phyloP scores from a whole-genome alignment of 2,888 invertebrate species.

The Gerris lacustris region DNA sequence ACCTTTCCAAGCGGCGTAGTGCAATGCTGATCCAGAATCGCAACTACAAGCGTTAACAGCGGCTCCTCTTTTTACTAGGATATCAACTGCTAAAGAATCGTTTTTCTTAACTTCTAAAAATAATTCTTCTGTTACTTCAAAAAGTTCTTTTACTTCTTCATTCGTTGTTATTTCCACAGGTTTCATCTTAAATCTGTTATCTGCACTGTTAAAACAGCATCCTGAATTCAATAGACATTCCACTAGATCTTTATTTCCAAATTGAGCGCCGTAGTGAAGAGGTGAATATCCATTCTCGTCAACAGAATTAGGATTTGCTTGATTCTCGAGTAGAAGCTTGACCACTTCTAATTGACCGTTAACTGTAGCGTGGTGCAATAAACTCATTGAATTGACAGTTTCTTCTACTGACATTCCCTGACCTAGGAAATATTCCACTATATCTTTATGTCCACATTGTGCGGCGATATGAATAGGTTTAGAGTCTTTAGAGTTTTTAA shows the following conservation, averaged over 20 bases:
- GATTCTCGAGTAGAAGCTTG: neutral
- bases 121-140: neutral
- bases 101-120: neutral
- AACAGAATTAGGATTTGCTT: neutral
- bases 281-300: neutral
- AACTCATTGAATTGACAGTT: neutral
- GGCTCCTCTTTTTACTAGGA: constrained; percentile 1
- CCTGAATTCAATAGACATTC: neutral
- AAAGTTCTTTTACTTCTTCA: neutral
- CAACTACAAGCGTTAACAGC: constrained; percentile 22
- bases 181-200: neutral
- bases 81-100: neutral
- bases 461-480: neutral
- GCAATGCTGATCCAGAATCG: constrained; percentile 24
- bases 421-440: neutral
- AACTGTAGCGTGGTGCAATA: neutral
- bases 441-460: neutral
- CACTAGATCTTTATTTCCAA: neutral
- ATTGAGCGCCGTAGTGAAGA: neutral
- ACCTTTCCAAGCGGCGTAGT: constrained; percentile 25
- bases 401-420: neutral
- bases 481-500: neutral
- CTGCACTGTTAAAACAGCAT: neutral
- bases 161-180: neutral
- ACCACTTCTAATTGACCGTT: neutral